Evolutionary conservation across 2,888 invertebrate species (phyloP), one percentile per base, ranked within the genome.

Genomic region (Drosophila testacea): DNA sequence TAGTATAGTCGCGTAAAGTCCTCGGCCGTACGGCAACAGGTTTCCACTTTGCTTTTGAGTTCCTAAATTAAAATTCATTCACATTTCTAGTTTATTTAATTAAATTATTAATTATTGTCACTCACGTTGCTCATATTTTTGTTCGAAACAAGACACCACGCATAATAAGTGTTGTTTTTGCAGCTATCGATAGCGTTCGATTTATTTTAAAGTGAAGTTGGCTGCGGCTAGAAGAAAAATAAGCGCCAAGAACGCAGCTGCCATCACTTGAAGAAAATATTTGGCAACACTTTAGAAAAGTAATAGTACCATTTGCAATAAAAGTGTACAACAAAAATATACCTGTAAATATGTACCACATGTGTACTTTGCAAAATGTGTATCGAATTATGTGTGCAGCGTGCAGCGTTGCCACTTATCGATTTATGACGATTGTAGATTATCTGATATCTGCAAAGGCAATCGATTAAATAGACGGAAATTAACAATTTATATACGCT

Each of bases 1-100:
- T 98, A 98, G 92, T 96, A 98, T 4, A 98, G 93, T 93, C 96
- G 96, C 4, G 96, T 96, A 88, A 98, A 98, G 87, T 97, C 96
- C 93, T 97, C 96, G 0, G 97, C 98, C 13, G 96, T 96, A 90
- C 96, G 94, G 83, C 96, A 96, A 22, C 97, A 97, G 89, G 96
- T 95, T 73, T 97, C 97, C 41, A 96, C 94, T 92, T 95, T 96
- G 62, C 93, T 92, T 79, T 94, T 94, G 39, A 94, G 81, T 32
- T 94, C 94, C 93, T 96, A 92, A 32, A 41, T 30, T 7, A 3
- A 2, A 16, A 54, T 41, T 16, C 10, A 27, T 36, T 28, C 0
- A 10, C 4, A 16, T 13, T 46, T 28, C 10, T 13, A 10, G 1
- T 22, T 6, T 46, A 7, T 28, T 7, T 2, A 16, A 32, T 16